Percentiles rank a stretch among this genome's conserved stretches.
Conservation (phyloP, 1,140 invertebrate genomes). For the Spodoptera litura region DNA sequence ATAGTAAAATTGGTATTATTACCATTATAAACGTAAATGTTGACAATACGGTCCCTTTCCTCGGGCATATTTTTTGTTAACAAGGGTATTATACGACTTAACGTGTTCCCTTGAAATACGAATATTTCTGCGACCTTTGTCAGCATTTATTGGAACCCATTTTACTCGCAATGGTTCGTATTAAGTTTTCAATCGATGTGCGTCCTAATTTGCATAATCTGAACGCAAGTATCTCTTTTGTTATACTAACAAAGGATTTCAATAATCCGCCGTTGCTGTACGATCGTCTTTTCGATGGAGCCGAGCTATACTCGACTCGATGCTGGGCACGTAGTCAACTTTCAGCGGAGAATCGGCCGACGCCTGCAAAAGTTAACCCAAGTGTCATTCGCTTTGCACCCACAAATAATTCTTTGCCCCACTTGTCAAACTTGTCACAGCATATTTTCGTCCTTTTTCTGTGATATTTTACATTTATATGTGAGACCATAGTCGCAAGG, state of each 20-base stretch:
- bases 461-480: slow-evolving; percentile 24
- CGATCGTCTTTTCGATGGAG: slow-evolving; percentile 26
- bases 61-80: slow-evolving; percentile 54
- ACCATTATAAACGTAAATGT: slow-evolving; percentile 52
- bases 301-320: slow-evolving; percentile 1
- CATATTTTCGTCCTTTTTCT: slow-evolving; percentile 7
- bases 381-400: slow-evolving; percentile 44
- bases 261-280: slow-evolving; percentile 48
- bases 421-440: slow-evolving; percentile 32
- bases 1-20: slow-evolving; percentile 48
- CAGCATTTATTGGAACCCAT: slow-evolving; percentile 47
- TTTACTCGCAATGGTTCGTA: slow-evolving; percentile 39
- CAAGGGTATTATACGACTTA: slow-evolving; percentile 55
- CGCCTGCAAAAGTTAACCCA: slow-evolving; percentile 48
- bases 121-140: slow-evolving; percentile 54
- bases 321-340: slow-evolving; percentile 50
- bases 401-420: slow-evolving; percentile 42
- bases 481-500: slow-evolving; percentile 31
- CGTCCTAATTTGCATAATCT: slow-evolving; percentile 49
- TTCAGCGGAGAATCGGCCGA: slow-evolving; percentile 41
- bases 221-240: slow-evolving; percentile 47
- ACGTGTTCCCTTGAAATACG: slow-evolving; percentile 53
- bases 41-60: slow-evolving; percentile 50
- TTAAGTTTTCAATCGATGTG: slow-evolving; percentile 42
- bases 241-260: slow-evolving; percentile 54